A percentile compares a stretch with the other conserved stretches of the same genome.
phyloP scores from a whole-genome alignment of 2,113 vertebrate genomes.

The Chlamydotis undulata region DNA sequence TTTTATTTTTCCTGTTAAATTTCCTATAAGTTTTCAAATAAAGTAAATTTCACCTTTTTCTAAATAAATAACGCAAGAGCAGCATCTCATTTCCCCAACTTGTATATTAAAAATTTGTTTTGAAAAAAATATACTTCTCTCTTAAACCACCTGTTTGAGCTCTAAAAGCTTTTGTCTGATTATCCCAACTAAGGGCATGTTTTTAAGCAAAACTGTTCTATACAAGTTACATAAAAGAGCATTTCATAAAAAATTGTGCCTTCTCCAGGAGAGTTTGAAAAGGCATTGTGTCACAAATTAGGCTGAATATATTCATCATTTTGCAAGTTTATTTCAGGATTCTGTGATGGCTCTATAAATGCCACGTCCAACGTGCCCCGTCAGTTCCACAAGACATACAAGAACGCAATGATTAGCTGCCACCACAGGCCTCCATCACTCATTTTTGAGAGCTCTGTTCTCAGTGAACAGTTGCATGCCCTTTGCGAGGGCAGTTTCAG shows the following conservation, averaged over 20 bases:
- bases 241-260: background rate
- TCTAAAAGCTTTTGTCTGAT: background rate
- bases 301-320: background rate
- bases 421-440: accelerated
- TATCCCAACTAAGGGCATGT: background rate
- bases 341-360: background rate
- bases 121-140: background rate
- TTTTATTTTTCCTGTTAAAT: background rate
- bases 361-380: background rate
- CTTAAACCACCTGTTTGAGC: background rate
- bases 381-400: background rate
- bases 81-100: background rate
- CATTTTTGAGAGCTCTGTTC: background rate
- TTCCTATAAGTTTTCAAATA: too few species aligned
- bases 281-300: background rate
- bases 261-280: background rate
- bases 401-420: background rate
- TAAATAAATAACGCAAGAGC: background rate
- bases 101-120: background rate
- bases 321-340: background rate
- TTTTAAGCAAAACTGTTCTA: background rate
- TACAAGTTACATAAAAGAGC: background rate
- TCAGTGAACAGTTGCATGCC: accelerated
- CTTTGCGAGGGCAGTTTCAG: background rate
- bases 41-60: background rate